Conservation (phyloP, 2,797 vertebrate genomes). For the Hylomyscus alleni region DNA sequence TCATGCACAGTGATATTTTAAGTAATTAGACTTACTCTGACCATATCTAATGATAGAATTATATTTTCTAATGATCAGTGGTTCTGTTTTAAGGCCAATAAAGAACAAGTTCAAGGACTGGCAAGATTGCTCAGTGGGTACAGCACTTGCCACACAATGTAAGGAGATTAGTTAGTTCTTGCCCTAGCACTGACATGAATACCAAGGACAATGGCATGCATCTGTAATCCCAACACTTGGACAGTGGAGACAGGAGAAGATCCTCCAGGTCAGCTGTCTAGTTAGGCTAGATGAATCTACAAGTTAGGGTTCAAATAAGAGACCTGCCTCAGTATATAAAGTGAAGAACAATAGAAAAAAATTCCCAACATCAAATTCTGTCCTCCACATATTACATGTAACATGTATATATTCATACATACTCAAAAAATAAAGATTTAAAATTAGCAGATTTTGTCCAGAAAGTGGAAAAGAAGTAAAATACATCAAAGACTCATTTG, state of each 20-base stretch:
- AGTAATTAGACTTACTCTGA: constrained; percentile 20
- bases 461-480: constrained; percentile 23
- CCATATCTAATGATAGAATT: constrained; percentile 2
- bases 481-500: neutral
- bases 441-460: neutral
- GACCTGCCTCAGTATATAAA: neutral
- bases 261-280: neutral
- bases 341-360: neutral
- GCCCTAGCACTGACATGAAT: neutral
- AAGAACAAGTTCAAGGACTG: neutral
- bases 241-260: neutral
- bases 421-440: neutral
- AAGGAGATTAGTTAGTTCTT: neutral
- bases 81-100: constrained; percentile 43
- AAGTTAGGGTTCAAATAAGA: neutral
- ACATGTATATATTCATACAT: neutral
- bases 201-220: neutral
- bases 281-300: neutral
- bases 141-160: neutral
- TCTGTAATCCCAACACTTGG: neutral
- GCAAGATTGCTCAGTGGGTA: neutral
- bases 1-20: neutral
- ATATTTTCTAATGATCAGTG: neutral
- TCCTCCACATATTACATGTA: neutral
- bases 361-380: neutral